phyloP scores from a whole-genome alignment of 2,797 vertebrate genomes.

The Sebastiscus albofasciatus region DNA sequence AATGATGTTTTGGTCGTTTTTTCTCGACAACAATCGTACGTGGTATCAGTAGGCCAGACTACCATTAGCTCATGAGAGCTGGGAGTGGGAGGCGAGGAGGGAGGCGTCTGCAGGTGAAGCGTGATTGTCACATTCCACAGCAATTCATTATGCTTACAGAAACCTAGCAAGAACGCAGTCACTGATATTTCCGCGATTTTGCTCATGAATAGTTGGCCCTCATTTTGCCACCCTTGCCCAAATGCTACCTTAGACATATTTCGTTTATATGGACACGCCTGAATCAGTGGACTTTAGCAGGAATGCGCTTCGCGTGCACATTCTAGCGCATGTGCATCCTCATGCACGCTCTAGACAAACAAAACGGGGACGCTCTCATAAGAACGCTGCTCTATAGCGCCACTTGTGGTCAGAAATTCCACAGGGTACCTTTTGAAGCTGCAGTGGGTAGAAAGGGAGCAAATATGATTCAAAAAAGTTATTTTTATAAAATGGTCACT shows the following conservation, averaged over 20 bases:
- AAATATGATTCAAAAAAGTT: too few relatives aligned
- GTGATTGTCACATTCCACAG: background rate
- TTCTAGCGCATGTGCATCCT: background rate
- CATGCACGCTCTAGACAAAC: background rate
- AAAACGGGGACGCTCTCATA: background rate
- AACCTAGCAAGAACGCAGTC: background rate
- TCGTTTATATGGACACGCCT: background rate
- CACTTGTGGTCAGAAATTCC: background rate
- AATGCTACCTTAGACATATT: background rate
- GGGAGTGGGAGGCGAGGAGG: too few relatives aligned
- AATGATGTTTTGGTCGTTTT: too few relatives aligned
- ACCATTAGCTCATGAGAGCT: too few relatives aligned
- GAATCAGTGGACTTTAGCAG: background rate
- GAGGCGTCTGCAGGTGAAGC: background rate
- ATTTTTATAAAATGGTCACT: too few relatives aligned
- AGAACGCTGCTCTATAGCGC: background rate
- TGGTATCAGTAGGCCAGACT: too few relatives aligned
- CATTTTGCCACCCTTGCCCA: background rate
- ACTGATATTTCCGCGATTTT: background rate
- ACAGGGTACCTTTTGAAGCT: too few relatives aligned
- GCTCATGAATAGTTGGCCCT: background rate
- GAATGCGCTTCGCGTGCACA: too few relatives aligned
- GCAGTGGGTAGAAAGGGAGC: too few relatives aligned
- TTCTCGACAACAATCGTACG: too few relatives aligned
- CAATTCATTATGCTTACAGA: background rate